Evolutionary conservation across 2,797 vertebrate genomes (phyloP).

Genomic region (Poeciliopsis infans): DNA sequence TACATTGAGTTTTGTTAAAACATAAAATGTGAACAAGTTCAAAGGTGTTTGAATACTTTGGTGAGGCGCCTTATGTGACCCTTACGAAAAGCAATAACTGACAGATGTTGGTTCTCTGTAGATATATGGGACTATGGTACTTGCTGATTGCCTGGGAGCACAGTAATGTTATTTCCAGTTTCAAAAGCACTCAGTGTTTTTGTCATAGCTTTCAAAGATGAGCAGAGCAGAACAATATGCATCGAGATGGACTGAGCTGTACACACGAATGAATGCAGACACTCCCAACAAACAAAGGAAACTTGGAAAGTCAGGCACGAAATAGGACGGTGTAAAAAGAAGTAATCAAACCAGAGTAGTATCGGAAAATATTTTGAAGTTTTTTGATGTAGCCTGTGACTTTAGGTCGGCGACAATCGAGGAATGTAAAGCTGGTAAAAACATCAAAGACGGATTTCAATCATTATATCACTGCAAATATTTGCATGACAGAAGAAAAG

Average conservation of each 20-base stretch:
- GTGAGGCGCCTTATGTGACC: background rate
- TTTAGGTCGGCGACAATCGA: constrained; percentile 36
- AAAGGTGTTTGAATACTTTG: background rate
- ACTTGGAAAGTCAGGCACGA: constrained; percentile 44
- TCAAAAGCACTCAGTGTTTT: constrained; percentile 3
- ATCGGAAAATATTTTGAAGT: constrained; percentile 22
- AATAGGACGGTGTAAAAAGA: constrained; percentile 28
- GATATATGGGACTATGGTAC: background rate
- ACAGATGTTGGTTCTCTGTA: background rate
- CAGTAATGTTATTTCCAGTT: constrained; percentile 15
- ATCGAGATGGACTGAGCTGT: constrained; percentile 16
- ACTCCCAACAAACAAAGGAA: constrained; percentile 18
- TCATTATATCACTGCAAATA: constrained; percentile 27
- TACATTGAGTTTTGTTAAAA: background rate
- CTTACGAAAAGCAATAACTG: background rate
- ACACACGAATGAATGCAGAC: constrained; percentile 1
- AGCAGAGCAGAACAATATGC: constrained; percentile 14
- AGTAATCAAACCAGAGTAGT: constrained; percentile 47
- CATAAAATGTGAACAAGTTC: background rate
- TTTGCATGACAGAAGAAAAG: constrained; percentile 15
- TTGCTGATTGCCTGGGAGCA: constrained; percentile 20
- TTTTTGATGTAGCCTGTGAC: constrained; percentile 39
- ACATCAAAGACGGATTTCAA: constrained; percentile 50
- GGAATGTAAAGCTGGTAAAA: constrained; percentile 31
- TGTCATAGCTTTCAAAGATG: constrained; percentile 1